phyloP scores from a whole-genome alignment of 2,888 invertebrate genomes.

The Epinotia bilunana region DNA sequence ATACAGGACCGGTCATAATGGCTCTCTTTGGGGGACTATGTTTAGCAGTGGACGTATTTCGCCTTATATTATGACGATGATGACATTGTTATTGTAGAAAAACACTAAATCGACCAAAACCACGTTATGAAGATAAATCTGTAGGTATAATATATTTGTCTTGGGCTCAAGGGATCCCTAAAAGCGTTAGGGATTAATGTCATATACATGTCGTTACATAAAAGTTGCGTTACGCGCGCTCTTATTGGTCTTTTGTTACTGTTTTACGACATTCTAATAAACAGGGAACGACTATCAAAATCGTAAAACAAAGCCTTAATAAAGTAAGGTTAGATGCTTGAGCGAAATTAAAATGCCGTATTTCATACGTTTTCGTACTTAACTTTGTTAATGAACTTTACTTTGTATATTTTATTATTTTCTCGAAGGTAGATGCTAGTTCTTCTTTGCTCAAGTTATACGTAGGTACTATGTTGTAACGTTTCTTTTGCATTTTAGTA shows the following conservation, averaged over 20 bases:
- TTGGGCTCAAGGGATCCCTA: neutral
- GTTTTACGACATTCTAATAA: conserved; percentile 40
- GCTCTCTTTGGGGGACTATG: too few species aligned
- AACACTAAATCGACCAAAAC: too few species aligned
- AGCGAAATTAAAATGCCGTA: neutral
- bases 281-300: conserved; percentile 19
- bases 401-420: too few species aligned
- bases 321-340: neutral
- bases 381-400: too few species aligned
- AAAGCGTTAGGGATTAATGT: neutral
- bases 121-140: neutral
- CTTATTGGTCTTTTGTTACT: conserved; percentile 13
- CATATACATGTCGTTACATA: neutral
- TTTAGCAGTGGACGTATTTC: too few species aligned
- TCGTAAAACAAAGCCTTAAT: conserved; percentile 31
- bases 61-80: too few species aligned
- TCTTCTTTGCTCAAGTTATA: too few species aligned
- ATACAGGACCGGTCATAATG: too few species aligned
- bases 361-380: neutral
- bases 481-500: too few species aligned
- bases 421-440: too few species aligned
- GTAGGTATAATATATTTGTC: neutral
- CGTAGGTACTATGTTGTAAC: too few species aligned
- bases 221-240: neutral
- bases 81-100: too few species aligned